Base-by-base conservation (phyloP, 92 coral and sea anemone species). In the Plumapathes pennacea region DNA sequence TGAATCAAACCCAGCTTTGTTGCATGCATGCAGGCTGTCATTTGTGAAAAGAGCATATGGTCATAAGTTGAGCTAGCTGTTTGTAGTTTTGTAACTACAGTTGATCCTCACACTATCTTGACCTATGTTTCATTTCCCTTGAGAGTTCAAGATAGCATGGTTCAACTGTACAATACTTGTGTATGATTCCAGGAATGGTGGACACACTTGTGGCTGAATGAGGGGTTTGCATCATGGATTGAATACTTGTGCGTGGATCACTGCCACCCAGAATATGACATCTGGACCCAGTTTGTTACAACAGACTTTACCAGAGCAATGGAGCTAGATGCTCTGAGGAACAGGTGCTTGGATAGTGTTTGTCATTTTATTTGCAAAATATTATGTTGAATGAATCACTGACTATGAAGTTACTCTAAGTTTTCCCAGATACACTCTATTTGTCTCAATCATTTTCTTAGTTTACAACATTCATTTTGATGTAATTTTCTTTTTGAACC, bases 201-300 rank as follows among this genome's bases (percentile, higher is more conserved):
- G 96, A 88, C 96, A 23, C 87, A 91, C 45, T 77, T 91, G 15
- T 91, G 97, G 97, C 57, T 91, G 38, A 91, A 91, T 52, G 97
- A 91, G 56, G 97, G 97, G 15, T 91, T 91, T 76, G 97, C 97
- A 8, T 80, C 92, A 10, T 91, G 97, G 97, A 91, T 91, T 25
- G 97, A 91, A 25, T 91, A 88, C 42, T 86, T 91, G 2, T 88
- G 96, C 55, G 96, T 91, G 2, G 96, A 88, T 30, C 85, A 75
- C 55, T 88, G 96, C 72, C 85, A 83, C 32, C 96, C 97, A 19
- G 81, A 91, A 51, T 91, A 90, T 57, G 97, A 91, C 60, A 88
- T 91, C 38, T 91, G 97, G 97, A 91, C 97, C 28, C 99, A 94
- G 90, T 94, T 94, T 85, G 99, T 94, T 17, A 94, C 99, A 0